These are phyloP conservation scores for Rhamnusium bicolor DNA, from an alignment of 2,888 invertebrate genomes.

Conservation along the genomic window DNA sequence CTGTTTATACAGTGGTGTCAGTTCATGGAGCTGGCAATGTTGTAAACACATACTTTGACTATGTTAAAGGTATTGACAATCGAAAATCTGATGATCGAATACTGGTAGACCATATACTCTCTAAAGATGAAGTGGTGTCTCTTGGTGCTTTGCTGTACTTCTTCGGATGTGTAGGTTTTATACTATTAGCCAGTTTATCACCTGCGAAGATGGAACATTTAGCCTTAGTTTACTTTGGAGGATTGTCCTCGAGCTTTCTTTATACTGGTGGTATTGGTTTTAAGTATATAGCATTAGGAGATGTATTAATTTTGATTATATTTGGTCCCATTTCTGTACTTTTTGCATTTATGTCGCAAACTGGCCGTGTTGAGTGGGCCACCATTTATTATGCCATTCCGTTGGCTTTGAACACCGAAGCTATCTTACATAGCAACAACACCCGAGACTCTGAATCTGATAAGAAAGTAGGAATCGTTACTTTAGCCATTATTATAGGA, in stretches of 20 bases:
- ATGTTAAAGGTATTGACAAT: constrained; percentile 94
- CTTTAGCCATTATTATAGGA: constrained; percentile 94
- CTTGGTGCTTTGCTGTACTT: constrained; percentile 91
- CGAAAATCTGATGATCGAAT: constrained; percentile 95
- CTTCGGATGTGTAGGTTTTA: constrained; percentile 80
- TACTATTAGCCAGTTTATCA: constrained; percentile 75
- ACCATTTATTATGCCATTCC: constrained; percentile 96
- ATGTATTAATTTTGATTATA: constrained; percentile 91
- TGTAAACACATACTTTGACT: constrained; percentile 97
- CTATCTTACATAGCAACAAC: constrained; percentile 96
- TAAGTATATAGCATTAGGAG: constrained; percentile 96
- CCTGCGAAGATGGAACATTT: constrained; percentile 96
- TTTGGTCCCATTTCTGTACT: constrained; percentile 96
- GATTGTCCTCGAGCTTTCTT: constrained; percentile 94
- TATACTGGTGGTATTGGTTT: constrained; percentile 97
- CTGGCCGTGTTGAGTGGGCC: constrained; percentile 91
- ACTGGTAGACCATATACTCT: constrained; percentile 92
- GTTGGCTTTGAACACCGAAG: constrained; percentile 93
- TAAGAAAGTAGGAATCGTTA: constrained; percentile 91
- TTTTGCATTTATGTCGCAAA: constrained; percentile 94
- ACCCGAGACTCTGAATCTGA: constrained; percentile 93
- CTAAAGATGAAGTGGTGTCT: constrained; percentile 84
- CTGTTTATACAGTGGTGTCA: constrained; percentile 88
- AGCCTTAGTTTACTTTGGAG: constrained; percentile 95
- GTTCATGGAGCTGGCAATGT: constrained; percentile 98